Conservation (phyloP, 2,888 invertebrate genomes). For the Drosophila gaucha region DNA sequence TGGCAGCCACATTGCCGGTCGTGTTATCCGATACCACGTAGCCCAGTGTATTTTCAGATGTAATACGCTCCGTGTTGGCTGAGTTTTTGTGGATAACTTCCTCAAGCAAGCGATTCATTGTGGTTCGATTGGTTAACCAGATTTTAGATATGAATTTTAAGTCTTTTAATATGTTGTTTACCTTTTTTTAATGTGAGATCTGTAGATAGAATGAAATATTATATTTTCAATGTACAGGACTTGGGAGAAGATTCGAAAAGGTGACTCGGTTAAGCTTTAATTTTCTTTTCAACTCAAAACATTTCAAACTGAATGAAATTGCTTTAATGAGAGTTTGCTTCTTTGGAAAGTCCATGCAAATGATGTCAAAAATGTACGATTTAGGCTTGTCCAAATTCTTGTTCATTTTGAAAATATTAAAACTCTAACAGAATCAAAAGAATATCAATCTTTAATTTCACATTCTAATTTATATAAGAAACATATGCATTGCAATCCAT, state of each 20-base stretch:
- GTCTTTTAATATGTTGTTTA: background rate
- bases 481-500: background rate
- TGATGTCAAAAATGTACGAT: too few species aligned
- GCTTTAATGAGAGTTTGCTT: too few species aligned
- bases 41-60: conserved; percentile 70
- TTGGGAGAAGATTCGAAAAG: background rate
- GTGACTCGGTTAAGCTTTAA: background rate
- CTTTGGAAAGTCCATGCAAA: too few species aligned
- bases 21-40: conserved; percentile 77
- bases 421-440: too few species aligned
- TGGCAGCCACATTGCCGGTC: conserved; percentile 67
- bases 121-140: background rate
- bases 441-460: too few species aligned
- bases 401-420: too few species aligned
- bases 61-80: conserved; percentile 76
- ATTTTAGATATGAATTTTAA: background rate
- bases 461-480: background rate
- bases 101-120: conserved; percentile 71
- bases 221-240: fast-evolving
- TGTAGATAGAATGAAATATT: background rate
- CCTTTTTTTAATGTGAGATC: background rate
- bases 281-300: too few species aligned
- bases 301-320: too few species aligned
- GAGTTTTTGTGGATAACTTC: conserved; percentile 68
- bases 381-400: too few species aligned